phyloP scores from a whole-genome alignment of 1,140 invertebrate genomes.

The Leucophenga varia region DNA sequence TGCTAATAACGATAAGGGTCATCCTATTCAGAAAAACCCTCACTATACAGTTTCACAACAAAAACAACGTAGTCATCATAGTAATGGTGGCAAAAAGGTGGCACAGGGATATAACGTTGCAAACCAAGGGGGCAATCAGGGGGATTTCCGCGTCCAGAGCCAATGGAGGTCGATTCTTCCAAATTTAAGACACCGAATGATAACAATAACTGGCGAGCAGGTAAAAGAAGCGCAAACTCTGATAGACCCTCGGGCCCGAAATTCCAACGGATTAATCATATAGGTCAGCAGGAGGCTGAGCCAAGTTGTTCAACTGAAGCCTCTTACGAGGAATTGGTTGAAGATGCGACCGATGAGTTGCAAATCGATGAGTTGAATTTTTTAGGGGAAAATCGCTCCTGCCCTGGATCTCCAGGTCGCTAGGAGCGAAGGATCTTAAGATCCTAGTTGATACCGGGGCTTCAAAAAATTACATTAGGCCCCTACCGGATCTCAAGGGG shows the following conservation, averaged over 20 bases:
- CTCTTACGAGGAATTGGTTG: no score
- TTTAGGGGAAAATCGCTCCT: slow-evolving; percentile 1
- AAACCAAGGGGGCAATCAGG: neutral
- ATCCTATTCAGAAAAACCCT: slow-evolving; percentile 1
- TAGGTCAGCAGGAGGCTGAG: no score
- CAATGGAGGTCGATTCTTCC: no score
- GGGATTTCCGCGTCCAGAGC: neutral
- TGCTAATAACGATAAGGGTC: slow-evolving; percentile 14
- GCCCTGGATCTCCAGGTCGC: neutral
- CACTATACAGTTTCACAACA: neutral
- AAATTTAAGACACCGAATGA: no score
- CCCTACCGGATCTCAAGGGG: neutral
- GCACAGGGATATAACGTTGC: no score
- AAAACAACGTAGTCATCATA: slow-evolving; percentile 1
- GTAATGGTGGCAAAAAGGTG: neutral
- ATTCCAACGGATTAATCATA: no score
- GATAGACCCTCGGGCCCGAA: neutral
- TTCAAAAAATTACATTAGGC: slow-evolving; percentile 5
- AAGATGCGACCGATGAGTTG: no score
- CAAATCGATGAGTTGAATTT: no score
- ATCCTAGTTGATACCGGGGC: neutral
- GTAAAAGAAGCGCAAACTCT: neutral
- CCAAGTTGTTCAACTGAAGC: no score
- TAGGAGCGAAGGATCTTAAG: neutral
- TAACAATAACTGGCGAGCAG: no score